Conservation (phyloP, 2,888 invertebrate species). For the Prosopocoilus inquinatus region DNA sequence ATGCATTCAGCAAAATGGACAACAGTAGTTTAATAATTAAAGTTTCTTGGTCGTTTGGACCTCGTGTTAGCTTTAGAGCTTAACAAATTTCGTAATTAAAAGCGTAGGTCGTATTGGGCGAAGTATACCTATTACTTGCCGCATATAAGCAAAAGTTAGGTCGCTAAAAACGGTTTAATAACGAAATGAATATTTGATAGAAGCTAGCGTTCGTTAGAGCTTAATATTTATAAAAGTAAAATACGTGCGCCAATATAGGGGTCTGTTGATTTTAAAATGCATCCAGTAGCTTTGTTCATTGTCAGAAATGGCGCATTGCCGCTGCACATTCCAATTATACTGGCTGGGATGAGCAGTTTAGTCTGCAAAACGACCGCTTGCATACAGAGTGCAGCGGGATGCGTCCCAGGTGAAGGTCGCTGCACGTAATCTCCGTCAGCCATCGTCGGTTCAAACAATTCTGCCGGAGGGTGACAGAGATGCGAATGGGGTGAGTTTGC, state of each 20-base stretch:
- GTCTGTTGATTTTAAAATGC: conserved; percentile 38
- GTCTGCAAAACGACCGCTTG: conserved; percentile 39
- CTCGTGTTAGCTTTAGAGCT: too few species aligned
- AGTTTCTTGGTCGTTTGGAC: too few species aligned
- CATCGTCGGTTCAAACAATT: background rate
- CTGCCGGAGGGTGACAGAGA: background rate
- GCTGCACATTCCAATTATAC: conserved; percentile 45
- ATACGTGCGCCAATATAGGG: conserved; percentile 33
- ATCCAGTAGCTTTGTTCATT: conserved; percentile 37
- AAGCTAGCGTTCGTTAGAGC: conserved; percentile 12
- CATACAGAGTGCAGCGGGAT: conserved; percentile 39
- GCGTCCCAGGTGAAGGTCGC: background rate
- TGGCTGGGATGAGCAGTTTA: conserved; percentile 39
- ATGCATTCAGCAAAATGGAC: too few species aligned
- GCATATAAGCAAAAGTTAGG: too few species aligned
- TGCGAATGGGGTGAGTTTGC: background rate
- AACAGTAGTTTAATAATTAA: too few species aligned
- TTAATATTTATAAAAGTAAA: conserved; percentile 22
- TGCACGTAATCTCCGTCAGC: background rate
- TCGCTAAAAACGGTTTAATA: too few species aligned
- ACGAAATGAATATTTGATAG: conserved; percentile 11
- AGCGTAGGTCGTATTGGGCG: too few species aligned
- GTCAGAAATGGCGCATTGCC: conserved; percentile 36
- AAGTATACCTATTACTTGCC: too few species aligned
- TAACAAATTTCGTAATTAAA: too few species aligned